phyloP scores from a whole-genome alignment of 2,797 vertebrate species.

The Sebastes cheni region DNA sequence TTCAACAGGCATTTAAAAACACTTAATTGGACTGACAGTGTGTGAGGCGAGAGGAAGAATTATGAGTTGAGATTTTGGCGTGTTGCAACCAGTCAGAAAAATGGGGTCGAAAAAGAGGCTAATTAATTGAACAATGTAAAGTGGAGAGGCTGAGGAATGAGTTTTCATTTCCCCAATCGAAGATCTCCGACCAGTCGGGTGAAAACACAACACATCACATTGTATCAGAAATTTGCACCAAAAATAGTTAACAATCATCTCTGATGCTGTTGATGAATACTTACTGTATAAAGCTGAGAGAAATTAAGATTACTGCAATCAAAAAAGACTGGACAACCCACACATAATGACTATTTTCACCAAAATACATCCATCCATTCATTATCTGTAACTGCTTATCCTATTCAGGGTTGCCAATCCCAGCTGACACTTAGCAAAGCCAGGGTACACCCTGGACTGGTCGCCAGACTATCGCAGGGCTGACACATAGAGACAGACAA shows the following conservation, averaged over 20 bases:
- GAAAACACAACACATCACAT: neutral
- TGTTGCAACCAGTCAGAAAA: slow-evolving; percentile 47
- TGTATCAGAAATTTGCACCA: neutral
- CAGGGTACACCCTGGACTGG: no score
- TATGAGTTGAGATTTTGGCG: slow-evolving; percentile 38
- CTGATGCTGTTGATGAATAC: neutral
- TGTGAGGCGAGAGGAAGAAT: slow-evolving; percentile 52
- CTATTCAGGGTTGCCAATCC: no score
- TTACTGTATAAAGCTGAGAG: neutral
- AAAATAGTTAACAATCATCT: neutral
- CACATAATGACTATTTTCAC: neutral
- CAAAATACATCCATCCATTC: neutral
- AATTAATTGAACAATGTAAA: slow-evolving; percentile 61
- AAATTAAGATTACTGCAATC: neutral
- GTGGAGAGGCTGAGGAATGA: slow-evolving; percentile 28
- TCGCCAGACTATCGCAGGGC: no score
- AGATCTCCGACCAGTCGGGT: neutral
- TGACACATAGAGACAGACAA: no score
- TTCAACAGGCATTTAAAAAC: slow-evolving; percentile 74
- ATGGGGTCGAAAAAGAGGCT: neutral
- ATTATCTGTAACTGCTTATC: no score
- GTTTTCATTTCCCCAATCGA: slow-evolving; percentile 1
- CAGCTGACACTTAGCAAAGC: no score
- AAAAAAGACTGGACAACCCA: neutral
- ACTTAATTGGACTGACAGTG: slow-evolving; percentile 69